Conservation (phyloP, 2,113 vertebrate species). For the Calonectris borealis region DNA sequence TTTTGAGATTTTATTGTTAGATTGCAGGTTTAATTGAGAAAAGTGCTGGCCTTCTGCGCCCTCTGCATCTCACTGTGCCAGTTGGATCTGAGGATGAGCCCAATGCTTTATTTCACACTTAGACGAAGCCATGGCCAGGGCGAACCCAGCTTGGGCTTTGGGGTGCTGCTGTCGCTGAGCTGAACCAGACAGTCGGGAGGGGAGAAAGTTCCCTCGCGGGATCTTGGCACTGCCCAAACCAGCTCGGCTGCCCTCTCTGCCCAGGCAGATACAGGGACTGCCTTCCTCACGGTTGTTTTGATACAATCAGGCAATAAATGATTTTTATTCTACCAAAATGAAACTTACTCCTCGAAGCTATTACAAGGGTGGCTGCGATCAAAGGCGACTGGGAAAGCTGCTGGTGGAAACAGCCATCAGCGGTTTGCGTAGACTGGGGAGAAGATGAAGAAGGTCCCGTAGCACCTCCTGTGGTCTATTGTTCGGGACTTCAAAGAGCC, state of each 20-base stretch:
- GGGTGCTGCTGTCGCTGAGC: background rate
- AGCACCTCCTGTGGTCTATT: background rate
- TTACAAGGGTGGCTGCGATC: background rate
- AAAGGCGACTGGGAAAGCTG: background rate
- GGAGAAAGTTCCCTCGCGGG: background rate
- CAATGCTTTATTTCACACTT: background rate
- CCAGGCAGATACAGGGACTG: background rate
- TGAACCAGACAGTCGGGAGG: background rate
- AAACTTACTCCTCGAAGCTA: background rate
- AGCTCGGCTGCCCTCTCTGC: background rate
- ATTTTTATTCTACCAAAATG: background rate
- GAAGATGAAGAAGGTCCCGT: background rate
- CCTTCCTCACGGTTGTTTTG: background rate
- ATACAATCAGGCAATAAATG: background rate
- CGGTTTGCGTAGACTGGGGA: background rate
- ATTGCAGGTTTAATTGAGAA: background rate
- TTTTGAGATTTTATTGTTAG: background rate
- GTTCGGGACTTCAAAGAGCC: slow-evolving; percentile 40
- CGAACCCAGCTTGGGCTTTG: too few relatives aligned
- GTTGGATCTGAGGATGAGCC: background rate
- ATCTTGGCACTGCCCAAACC: background rate
- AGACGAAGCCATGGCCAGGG: background rate
- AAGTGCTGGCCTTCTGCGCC: background rate
- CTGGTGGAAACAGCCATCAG: background rate
- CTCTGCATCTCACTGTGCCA: background rate